A percentile compares a stretch with the other conserved stretches of the same genome.
These are phyloP conservation scores for Rhabdornis inornatus DNA, from an alignment of 2,113 vertebrate species.

Conservation along the genomic window DNA sequence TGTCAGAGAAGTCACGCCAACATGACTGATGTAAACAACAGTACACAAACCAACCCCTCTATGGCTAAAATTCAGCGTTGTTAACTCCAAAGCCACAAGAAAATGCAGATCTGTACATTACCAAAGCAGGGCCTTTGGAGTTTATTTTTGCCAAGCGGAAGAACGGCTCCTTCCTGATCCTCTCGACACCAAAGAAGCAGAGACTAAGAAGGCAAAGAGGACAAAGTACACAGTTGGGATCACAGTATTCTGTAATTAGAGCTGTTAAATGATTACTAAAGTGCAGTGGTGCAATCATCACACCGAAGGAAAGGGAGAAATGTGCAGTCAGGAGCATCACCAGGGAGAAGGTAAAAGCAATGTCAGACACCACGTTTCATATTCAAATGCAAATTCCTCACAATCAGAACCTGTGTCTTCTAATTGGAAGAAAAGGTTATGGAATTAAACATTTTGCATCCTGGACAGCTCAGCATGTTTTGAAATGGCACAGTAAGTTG, in stretches of 20 bases:
- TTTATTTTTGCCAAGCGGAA: not conserved
- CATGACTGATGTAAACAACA: not conserved
- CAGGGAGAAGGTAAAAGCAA: constrained; percentile 17
- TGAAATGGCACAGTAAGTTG: not conserved
- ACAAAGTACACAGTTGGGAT: constrained; percentile 72
- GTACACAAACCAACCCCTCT: not conserved
- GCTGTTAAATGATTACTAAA: constrained; percentile 66
- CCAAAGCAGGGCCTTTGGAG: constrained; percentile 15
- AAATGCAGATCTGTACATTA: constrained; percentile 51
- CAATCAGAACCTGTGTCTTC: not conserved
- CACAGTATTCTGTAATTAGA: constrained; percentile 56
- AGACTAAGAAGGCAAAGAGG: constrained; percentile 37
- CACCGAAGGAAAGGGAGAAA: not conserved
- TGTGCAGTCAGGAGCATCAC: not conserved
- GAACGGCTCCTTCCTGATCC: not conserved
- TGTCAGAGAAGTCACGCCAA: not conserved
- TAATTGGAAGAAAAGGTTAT: constrained; percentile 27
- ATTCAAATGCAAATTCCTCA: constrained; percentile 28
- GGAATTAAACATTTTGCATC: not conserved
- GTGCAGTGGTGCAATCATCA: constrained; percentile 46
- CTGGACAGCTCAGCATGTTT: constrained; percentile 26
- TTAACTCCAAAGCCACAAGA: not conserved
- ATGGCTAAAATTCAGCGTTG: not conserved
- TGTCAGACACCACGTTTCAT: not conserved
- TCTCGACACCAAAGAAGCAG: not conserved